Percentiles rank a stretch among this genome's conserved stretches.
Evolutionary conservation across 2,797 vertebrate genomes (phyloP).

Genomic region (Synaphobranchus kaupii): DNA sequence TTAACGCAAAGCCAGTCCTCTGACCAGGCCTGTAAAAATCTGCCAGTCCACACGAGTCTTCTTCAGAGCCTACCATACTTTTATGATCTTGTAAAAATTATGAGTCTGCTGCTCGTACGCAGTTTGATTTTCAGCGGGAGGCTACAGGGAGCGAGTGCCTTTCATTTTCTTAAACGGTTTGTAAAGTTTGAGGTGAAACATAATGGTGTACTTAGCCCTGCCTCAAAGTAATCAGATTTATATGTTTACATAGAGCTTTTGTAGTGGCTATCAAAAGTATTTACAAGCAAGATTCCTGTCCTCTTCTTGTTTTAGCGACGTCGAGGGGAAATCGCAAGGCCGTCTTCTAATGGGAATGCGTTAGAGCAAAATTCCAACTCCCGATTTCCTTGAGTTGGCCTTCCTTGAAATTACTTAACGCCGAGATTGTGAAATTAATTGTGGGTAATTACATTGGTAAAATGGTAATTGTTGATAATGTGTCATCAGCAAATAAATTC

Average conservation of each 20-base stretch:
- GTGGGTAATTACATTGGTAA: not conserved
- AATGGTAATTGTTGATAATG: constrained; percentile 16
- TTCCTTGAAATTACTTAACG: not conserved
- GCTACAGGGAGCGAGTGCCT: constrained; percentile 65
- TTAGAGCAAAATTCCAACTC: not conserved
- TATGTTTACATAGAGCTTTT: constrained; percentile 11
- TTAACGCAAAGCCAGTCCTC: constrained; percentile 74
- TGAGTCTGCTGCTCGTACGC: constrained; percentile 60
- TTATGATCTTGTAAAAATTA: constrained; percentile 79
- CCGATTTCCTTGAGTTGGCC: not conserved
- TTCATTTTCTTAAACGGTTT: constrained; percentile 67
- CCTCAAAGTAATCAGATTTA: not conserved
- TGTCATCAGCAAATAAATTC: not conserved
- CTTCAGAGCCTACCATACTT: constrained; percentile 77
- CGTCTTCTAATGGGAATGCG: not conserved
- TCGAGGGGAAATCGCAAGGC: not conserved
- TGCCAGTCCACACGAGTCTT: constrained; percentile 61
- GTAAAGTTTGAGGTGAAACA: constrained; percentile 59
- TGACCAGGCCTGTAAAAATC: constrained; percentile 67
- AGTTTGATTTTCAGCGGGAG: constrained; percentile 58
- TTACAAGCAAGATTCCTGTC: not conserved
- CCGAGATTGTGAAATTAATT: not conserved
- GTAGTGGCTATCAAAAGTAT: constrained; percentile 32
- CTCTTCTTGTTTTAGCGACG: not conserved
- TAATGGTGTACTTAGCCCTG: constrained; percentile 30